A percentile compares a stretch with the other conserved stretches of the same genome.
Evolutionary conservation across 2,888 invertebrate genomes (phyloP).

Genomic region (Clanis bilineata): DNA sequence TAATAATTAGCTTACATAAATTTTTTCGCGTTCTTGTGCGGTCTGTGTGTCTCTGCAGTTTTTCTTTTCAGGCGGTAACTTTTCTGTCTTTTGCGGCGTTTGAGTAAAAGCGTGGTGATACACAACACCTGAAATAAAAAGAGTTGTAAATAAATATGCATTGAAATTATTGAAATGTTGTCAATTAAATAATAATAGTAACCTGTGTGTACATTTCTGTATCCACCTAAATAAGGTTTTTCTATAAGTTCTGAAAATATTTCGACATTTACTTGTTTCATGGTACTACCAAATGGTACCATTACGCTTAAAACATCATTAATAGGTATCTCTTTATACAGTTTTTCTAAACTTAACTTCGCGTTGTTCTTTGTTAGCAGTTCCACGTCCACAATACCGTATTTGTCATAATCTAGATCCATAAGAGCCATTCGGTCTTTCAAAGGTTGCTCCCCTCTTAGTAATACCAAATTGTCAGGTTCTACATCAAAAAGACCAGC

Average conservation of each 20-base stretch:
- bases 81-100: constrained; percentile 85
- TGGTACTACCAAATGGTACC: constrained; percentile 62
- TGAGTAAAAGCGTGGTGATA: constrained; percentile 93
- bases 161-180: background rate
- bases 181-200: constrained; percentile 18
- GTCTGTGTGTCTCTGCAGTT: constrained; percentile 86
- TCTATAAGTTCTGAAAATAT: constrained; percentile 75
- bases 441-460: constrained; percentile 66
- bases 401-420: constrained; percentile 74
- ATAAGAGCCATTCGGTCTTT: constrained; percentile 68
- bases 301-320: constrained; percentile 72
- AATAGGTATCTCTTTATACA: constrained; percentile 68
- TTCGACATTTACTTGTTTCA: constrained; percentile 74
- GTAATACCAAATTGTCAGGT: constrained; percentile 71
- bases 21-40: constrained; percentile 74
- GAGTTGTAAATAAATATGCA: no score
- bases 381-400: constrained; percentile 73
- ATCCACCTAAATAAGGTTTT: constrained; percentile 93
- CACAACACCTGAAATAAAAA: constrained; percentile 69
- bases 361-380: constrained; percentile 66
- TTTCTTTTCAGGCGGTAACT: constrained; percentile 74
- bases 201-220: constrained; percentile 86
- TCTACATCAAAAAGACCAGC: constrained; percentile 81
- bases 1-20: constrained; percentile 56
- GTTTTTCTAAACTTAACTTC: constrained; percentile 63